Evolutionary conservation across 1,140 invertebrate genomes (phyloP).

Genomic region (Tyrophagus putrescentiae): DNA sequence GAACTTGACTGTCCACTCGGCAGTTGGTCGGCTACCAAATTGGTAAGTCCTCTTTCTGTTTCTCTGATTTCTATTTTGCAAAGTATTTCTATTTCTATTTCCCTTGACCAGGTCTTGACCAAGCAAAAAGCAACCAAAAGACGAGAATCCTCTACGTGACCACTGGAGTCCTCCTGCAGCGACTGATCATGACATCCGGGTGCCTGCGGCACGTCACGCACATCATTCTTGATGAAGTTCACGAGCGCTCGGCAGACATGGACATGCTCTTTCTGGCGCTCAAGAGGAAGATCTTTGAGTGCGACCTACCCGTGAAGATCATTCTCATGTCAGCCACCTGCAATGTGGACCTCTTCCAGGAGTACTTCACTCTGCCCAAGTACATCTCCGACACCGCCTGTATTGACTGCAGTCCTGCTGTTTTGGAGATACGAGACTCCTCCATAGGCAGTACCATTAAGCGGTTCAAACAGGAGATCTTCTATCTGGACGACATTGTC

Average conservation of each 20-base stretch:
- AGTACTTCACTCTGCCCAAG: slow-evolving; percentile 32
- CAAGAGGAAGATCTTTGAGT: slow-evolving; percentile 52
- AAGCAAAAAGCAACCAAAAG: neutral
- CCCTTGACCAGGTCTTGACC: neutral
- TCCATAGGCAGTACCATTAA: neutral
- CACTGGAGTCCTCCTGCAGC: slow-evolving; percentile 50
- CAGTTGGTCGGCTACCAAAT: slow-evolving; percentile 68
- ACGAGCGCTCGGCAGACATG: slow-evolving; percentile 84
- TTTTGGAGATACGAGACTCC: neutral
- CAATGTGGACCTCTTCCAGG: slow-evolving; percentile 75
- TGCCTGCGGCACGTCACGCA: slow-evolving; percentile 59
- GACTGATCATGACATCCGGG: slow-evolving; percentile 43
- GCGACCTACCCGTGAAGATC: slow-evolving; percentile 54
- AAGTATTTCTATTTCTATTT: too few relatives aligned
- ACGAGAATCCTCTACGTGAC: slow-evolving; percentile 75
- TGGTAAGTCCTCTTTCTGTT: slow-evolving; percentile 71
- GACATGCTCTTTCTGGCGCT: slow-evolving; percentile 78
- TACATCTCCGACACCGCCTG: neutral
- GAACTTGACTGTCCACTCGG: slow-evolving; percentile 61
- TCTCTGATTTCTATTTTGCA: slow-evolving; percentile 75
- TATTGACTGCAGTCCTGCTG: neutral
- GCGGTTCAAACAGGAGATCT: neutral
- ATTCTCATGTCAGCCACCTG: slow-evolving; percentile 95
- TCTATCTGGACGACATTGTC: neutral
- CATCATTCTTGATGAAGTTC: slow-evolving; percentile 81